A percentile compares a stretch with the other conserved stretches of the same genome.
These are phyloP conservation scores for Aelia acuminata DNA, from an alignment of 2,888 invertebrate species.

Conservation along the genomic window DNA sequence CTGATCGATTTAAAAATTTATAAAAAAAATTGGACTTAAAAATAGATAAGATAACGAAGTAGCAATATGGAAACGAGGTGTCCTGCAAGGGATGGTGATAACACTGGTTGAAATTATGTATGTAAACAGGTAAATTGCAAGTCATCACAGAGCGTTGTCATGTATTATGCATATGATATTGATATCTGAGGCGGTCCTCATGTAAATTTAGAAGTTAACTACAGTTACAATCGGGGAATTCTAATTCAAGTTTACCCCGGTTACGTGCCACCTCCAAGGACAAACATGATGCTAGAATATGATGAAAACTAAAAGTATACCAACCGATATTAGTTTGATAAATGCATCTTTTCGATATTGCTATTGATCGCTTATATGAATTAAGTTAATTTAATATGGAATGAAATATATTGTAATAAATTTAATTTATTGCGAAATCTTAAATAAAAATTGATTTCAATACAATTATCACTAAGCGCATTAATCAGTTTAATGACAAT, in stretches of 20 bases:
- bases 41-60: not conserved
- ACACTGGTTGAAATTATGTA: slow-evolving; percentile 28
- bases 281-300: not conserved
- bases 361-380: too few species aligned
- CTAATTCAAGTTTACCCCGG: slow-evolving; percentile 55
- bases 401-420: too few species aligned
- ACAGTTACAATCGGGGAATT: slow-evolving; percentile 51
- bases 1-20: not conserved
- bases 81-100: slow-evolving; percentile 3
- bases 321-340: too few species aligned
- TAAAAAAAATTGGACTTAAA: too few species aligned
- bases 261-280: not conserved
- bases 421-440: too few species aligned
- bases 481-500: too few species aligned
- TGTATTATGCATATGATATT: slow-evolving; percentile 58
- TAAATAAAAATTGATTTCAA: too few species aligned
- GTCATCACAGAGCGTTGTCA: slow-evolving; percentile 35
- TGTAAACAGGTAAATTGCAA: slow-evolving; percentile 55
- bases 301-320: too few species aligned
- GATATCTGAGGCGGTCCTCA: slow-evolving; percentile 51
- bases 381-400: too few species aligned
- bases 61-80: not conserved
- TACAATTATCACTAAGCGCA: too few species aligned
- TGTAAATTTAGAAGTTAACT: slow-evolving; percentile 55
- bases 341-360: too few species aligned